A percentile compares a stretch with the other conserved stretches of the same genome.
phyloP scores from a whole-genome alignment of 2,797 vertebrate species.

The Lateolabrax maculatus region DNA sequence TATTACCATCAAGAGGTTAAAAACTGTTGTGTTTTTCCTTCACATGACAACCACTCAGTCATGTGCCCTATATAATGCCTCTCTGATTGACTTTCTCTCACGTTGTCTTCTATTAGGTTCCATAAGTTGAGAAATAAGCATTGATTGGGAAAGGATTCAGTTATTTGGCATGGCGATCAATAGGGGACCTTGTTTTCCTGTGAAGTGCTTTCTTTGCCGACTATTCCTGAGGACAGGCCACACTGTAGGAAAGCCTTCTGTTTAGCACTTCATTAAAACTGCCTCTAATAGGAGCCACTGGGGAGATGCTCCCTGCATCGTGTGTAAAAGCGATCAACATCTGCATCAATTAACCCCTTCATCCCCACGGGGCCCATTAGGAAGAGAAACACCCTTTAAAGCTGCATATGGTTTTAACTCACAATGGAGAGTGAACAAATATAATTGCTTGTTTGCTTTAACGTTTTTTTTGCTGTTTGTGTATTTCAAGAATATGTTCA shows the following conservation, averaged over 20 bases:
- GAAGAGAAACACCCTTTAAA: constrained; percentile 90
- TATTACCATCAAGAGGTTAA: constrained; percentile 34
- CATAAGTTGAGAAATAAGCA: constrained; percentile 83
- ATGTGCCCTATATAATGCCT: constrained; percentile 52
- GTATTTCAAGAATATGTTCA: constrained; percentile 50
- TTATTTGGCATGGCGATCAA: constrained; percentile 86
- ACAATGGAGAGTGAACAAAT: constrained; percentile 84
- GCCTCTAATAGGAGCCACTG: constrained; percentile 91
- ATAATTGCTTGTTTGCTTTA: constrained; percentile 87
- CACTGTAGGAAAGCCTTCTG: constrained; percentile 88
- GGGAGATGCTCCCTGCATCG: constrained; percentile 88
- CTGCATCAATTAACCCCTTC: constrained; percentile 94
- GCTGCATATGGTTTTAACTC: constrained; percentile 89
- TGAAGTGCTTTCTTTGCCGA: constrained; percentile 80
- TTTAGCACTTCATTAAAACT: constrained; percentile 96
- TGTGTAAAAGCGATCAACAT: constrained; percentile 93
- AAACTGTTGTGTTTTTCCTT: constrained; percentile 38
- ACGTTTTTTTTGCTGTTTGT: constrained; percentile 65
- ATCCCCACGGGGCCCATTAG: constrained; percentile 90
- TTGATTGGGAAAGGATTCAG: constrained; percentile 79
- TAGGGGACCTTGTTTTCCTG: constrained; percentile 80
- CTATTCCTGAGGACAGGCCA: constrained; percentile 82
- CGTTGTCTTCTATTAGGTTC: constrained; percentile 72
- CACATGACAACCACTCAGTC: constrained; percentile 49
- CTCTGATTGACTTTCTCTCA: constrained; percentile 81